These are phyloP conservation scores for Halesus radiatus DNA, from an alignment of 1,140 invertebrate genomes.

Conservation along the genomic window DNA sequence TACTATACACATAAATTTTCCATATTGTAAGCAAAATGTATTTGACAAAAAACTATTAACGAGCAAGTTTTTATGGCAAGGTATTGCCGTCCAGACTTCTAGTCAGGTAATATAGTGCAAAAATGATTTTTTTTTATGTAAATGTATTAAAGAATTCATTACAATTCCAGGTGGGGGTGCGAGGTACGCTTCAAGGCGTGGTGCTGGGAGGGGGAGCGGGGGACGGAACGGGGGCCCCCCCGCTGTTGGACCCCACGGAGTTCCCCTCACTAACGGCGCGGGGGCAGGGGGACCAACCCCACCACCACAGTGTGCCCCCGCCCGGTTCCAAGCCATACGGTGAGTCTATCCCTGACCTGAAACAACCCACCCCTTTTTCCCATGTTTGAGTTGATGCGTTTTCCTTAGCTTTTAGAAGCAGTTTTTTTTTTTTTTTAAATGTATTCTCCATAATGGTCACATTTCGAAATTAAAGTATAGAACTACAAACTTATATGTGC, in stretches of 20 bases:
- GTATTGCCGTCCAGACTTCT: no score
- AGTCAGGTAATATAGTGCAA: no score
- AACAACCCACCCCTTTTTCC: background rate
- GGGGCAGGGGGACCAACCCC: constrained; percentile 76
- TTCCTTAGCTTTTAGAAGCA: no score
- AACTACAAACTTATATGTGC: no score
- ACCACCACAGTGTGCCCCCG: constrained; percentile 83
- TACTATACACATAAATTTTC: no score
- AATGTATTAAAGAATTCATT: background rate
- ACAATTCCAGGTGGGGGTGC: constrained; percentile 10
- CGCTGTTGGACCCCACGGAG: constrained; percentile 88
- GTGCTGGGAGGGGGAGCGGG: constrained; percentile 70
- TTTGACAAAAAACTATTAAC: no score
- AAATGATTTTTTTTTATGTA: background rate
- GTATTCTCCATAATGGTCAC: no score
- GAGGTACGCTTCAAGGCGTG: constrained; percentile 38
- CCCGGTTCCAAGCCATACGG: constrained; percentile 91
- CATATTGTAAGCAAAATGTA: no score
- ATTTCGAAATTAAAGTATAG: no score
- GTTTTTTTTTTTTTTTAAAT: no score
- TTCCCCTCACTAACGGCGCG: constrained; percentile 90
- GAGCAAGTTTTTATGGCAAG: no score
- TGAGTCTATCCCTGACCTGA: constrained; percentile 68
- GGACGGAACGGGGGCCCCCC: constrained; percentile 75
- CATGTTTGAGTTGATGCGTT: background rate